Evolutionary conservation across 2,113 vertebrate genomes (phyloP), one percentile per base, ranked within the genome.

Genomic region (Perognathus longimembris): DNA sequence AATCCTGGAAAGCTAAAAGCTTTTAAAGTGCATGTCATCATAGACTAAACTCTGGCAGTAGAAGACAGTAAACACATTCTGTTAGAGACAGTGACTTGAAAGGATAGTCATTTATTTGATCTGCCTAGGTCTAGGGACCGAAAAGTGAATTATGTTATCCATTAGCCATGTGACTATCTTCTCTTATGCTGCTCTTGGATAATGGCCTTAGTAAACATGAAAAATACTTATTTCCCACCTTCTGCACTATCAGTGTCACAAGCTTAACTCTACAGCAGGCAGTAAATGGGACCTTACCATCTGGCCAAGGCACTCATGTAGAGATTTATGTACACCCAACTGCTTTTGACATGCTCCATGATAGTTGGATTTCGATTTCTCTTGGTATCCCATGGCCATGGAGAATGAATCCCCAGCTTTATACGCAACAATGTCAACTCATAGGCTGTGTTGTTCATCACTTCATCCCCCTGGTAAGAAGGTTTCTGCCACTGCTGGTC

Each of bases 281-380:
- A 77, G 64, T 85, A 94, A 93, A 93, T 82, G 38, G 54, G 96
- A 3, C 10, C 5, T 4, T 90, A 93, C 69, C 80, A 66, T 66
- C 88, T 87, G 94, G 17, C 76, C 24, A 0, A 40, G 83, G 1
- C 84, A 91, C 93, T 97, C 0, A 5, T 95, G 89, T 76, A 50
- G 83, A 85, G 76, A 89, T 93, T 80, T 95, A 38, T 59, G n/a
- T 84, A 93, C n/a, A 63, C 34, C 17, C 83, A 26, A 15, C 45
- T 84, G 34, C 80, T 95, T 93, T 75, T 85, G 86, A 32, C 9
- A 0, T 92, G 76, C 64, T 67, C 90, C 36, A 36, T 59, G 63
- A 61, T 64, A 77, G 28, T 15, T 93, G 76, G 75, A 82, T 95
- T 97, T 96, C 38, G 30, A 1, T 59, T 89, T 88, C 61, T 10